A percentile compares a stretch with the other conserved stretches of the same genome.
These are phyloP conservation scores for Unio pictorum DNA, from an alignment of 2,888 invertebrate genomes.

Conservation along the genomic window DNA sequence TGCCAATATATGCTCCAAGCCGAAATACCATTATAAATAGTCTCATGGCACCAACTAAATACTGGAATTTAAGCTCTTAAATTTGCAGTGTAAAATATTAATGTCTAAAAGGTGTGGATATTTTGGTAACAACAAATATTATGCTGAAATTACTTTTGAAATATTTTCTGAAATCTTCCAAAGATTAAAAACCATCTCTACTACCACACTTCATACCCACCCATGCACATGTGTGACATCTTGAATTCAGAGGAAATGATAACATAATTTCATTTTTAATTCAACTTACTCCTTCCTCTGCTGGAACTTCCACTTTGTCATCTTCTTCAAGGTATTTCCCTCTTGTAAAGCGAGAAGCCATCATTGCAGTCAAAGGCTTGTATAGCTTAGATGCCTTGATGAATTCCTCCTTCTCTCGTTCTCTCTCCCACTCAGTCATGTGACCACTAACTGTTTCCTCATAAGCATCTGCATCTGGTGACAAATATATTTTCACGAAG, in stretches of 20 bases:
- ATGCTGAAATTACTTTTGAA: too few species aligned
- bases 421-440: conserved; percentile 86
- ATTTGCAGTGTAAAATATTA: too few species aligned
- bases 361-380: conserved; percentile 75
- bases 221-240: not conserved
- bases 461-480: conserved; percentile 50
- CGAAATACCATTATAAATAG: too few species aligned
- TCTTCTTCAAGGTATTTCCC: conserved; percentile 70
- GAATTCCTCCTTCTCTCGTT: conserved; percentile 86
- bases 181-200: not conserved
- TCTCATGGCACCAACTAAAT: too few species aligned
- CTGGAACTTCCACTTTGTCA: conserved; percentile 35
- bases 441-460: conserved; percentile 57
- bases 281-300: conserved; percentile 27
- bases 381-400: conserved; percentile 83
- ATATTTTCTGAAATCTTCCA: too few species aligned
- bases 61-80: too few species aligned
- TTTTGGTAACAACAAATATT: too few species aligned
- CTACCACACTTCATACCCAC: not conserved
- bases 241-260: not conserved
- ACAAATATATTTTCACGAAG: too few species aligned
- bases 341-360: conserved; percentile 79
- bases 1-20: too few species aligned
- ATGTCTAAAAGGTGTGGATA: too few species aligned
- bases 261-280: not conserved